A percentile compares a stretch with the other conserved stretches of the same genome.
These are phyloP conservation scores for Siniperca chuatsi DNA, from an alignment of 2,113 vertebrate species.

Conservation along the genomic window DNA sequence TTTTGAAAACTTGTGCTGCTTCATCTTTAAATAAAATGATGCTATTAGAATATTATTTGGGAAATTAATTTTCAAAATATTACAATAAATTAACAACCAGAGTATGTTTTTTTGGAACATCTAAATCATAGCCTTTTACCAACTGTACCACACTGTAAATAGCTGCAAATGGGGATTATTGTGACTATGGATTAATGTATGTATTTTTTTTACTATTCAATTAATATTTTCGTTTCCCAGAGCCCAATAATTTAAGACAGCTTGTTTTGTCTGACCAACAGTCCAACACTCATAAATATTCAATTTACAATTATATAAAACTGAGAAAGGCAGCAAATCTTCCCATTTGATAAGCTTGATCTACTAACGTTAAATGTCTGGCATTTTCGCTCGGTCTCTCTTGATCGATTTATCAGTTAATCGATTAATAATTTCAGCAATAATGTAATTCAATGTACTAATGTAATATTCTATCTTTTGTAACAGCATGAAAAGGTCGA, in stretches of 20 bases:
- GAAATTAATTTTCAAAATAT: background rate
- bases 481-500: background rate
- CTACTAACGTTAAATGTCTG: too few species aligned
- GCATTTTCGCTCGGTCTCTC: background rate
- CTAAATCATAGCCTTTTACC: background rate
- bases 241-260: too few species aligned
- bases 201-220: background rate
- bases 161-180: background rate
- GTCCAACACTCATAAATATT: background rate
- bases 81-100: background rate
- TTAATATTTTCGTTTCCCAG: background rate
- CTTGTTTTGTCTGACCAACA: too few species aligned
- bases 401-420: slow-evolving; percentile 3
- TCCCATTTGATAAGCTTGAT: background rate
- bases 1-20: background rate
- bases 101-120: background rate
- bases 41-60: background rate
- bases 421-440: background rate
- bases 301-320: background rate
- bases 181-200: background rate
- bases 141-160: background rate
- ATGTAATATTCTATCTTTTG: too few species aligned
- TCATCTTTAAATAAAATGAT: background rate
- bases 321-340: background rate
- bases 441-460: background rate